These are phyloP conservation scores for Gambelia wislizenii DNA, from an alignment of 2,797 vertebrate species.

Conservation along the genomic window DNA sequence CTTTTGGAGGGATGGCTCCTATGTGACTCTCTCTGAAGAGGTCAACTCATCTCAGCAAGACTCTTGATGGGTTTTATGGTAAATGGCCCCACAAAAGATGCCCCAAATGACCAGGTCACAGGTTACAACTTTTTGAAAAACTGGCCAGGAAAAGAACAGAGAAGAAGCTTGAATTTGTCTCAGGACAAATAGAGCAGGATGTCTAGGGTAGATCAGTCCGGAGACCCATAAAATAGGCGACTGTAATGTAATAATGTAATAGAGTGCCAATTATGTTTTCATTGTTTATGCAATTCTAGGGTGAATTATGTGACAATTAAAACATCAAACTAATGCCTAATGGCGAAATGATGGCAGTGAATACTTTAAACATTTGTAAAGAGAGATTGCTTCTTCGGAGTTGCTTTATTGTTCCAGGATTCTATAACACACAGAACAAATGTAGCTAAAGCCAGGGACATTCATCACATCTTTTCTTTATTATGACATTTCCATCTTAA, in stretches of 20 bases:
- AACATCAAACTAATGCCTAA: not conserved
- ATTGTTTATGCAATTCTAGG: not conserved
- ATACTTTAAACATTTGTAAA: not conserved
- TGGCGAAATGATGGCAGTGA: not conserved
- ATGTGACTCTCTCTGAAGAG: not conserved
- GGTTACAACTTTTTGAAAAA: not conserved
- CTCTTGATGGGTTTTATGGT: not conserved
- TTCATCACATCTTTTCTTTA: not conserved
- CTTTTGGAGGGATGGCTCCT: not conserved
- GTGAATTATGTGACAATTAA: not conserved
- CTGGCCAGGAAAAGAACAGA: not conserved
- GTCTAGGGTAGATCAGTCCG: not conserved
- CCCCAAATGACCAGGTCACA: not conserved
- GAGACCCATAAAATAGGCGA: accelerated
- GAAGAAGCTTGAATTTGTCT: not conserved
- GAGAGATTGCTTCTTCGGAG: not conserved
- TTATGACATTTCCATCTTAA: not conserved
- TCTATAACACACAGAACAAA: not conserved
- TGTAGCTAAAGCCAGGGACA: not conserved
- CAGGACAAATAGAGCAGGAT: not conserved
- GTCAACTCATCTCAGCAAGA: not conserved
- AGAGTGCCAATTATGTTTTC: constrained; percentile 10
- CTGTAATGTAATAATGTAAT: constrained; percentile 1
- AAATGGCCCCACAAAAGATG: not conserved
- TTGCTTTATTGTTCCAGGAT: not conserved